Percentiles rank a stretch among this genome's conserved stretches.
Evolutionary conservation across 1,140 invertebrate species (phyloP).

Genomic region (Trichomalopsis sarcophagae): DNA sequence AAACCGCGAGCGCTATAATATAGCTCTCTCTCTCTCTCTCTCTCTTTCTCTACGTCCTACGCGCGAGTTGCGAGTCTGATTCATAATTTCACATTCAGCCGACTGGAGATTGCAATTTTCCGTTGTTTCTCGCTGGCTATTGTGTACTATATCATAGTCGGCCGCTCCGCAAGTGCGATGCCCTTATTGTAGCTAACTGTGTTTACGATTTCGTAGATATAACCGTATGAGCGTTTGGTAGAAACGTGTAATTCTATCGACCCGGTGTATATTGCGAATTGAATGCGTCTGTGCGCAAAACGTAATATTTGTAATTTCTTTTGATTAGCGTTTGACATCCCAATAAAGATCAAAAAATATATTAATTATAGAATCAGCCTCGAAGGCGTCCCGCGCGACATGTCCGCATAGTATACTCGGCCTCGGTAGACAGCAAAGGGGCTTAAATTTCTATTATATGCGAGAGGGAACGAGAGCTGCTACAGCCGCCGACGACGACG

Average conservation of each 20-base stretch:
- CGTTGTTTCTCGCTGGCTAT: neutral
- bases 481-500: too few relatives aligned
- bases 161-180: neutral
- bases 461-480: neutral
- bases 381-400: too few relatives aligned
- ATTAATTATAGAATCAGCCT: too few relatives aligned
- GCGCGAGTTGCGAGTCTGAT: too few relatives aligned
- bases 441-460: slow-evolving; percentile 17
- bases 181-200: neutral
- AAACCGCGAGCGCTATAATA: neutral
- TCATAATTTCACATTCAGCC: too few relatives aligned
- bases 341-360: neutral
- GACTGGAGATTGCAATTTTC: neutral
- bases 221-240: too few relatives aligned
- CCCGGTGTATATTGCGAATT: neutral
- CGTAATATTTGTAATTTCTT: too few relatives aligned
- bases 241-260: neutral
- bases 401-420: neutral
- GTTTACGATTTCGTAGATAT: neutral
- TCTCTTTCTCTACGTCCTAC: neutral
- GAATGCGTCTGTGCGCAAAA: too few relatives aligned
- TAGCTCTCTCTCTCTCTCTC: neutral
- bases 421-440: neutral
- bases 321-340: too few relatives aligned
- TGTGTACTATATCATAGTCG: neutral